Percentiles rank a stretch among this genome's conserved stretches.
phyloP scores from a whole-genome alignment of 2,113 vertebrate species.

The Gymnarchus niloticus region DNA sequence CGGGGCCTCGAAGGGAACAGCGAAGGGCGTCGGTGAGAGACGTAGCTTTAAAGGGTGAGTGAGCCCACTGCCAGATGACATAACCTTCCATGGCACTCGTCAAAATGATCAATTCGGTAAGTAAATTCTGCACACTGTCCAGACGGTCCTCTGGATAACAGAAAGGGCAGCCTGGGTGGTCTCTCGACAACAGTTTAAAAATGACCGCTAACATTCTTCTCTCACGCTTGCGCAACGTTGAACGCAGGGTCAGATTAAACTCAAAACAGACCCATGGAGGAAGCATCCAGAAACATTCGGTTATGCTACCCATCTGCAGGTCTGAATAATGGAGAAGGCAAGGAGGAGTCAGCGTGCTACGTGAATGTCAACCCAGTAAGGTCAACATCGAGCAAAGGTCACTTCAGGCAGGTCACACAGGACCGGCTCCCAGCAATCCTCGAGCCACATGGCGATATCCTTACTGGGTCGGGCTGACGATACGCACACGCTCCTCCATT shows the following conservation, averaged over 20 bases:
- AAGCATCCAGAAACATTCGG: neutral
- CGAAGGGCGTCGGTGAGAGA: neutral
- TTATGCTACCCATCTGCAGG: neutral
- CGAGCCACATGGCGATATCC: conserved; percentile 32
- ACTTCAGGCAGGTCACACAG: neutral
- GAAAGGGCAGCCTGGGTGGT: neutral
- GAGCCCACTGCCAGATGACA: neutral
- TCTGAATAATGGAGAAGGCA: conserved; percentile 7
- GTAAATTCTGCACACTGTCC: neutral
- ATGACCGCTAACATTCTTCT: neutral
- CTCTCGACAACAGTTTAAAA: neutral
- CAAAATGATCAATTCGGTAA: neutral
- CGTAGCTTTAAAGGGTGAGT: neutral
- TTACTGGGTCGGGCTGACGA: neutral
- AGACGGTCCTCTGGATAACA: neutral
- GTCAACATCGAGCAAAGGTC: conserved; percentile 35
- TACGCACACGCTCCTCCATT: neutral
- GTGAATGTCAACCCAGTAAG: conserved; percentile 38
- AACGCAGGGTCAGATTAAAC: neutral
- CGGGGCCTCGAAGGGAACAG: neutral
- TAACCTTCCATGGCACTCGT: neutral
- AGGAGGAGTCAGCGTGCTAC: neutral
- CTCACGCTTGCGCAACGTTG: neutral
- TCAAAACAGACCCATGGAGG: neutral
- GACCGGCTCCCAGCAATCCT: conserved; percentile 35